These are phyloP conservation scores for Germaria angustata DNA, from an alignment of 2,888 invertebrate genomes.

Conservation along the genomic window DNA sequence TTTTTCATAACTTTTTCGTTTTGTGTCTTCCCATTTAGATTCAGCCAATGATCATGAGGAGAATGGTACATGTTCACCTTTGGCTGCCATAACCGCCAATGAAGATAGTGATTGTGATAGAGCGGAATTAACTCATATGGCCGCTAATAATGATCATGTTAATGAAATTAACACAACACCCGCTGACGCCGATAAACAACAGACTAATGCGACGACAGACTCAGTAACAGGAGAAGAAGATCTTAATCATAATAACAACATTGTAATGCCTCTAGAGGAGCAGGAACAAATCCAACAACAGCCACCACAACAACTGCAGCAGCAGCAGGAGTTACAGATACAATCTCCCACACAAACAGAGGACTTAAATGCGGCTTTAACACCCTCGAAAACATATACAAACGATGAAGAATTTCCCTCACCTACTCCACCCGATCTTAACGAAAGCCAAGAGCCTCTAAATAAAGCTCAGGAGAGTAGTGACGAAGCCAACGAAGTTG, in stretches of 20 bases:
- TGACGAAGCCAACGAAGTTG: slow-evolving; percentile 48
- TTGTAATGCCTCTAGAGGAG: slow-evolving; percentile 52
- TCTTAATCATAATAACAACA: slow-evolving; percentile 51
- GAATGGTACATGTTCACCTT: slow-evolving; percentile 79
- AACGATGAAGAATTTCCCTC: slow-evolving; percentile 70
- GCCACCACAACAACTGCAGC: slow-evolving; percentile 39
- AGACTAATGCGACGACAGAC: not conserved
- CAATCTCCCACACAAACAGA: slow-evolving; percentile 63
- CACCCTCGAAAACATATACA: slow-evolving; percentile 71
- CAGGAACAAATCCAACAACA: slow-evolving; percentile 37
- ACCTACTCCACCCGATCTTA: slow-evolving; percentile 71
- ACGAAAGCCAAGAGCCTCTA: slow-evolving; percentile 69
- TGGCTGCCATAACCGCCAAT: slow-evolving; percentile 71
- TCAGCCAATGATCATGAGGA: slow-evolving; percentile 79
- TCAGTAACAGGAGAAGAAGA: slow-evolving; percentile 26
- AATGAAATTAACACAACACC: slow-evolving; percentile 69
- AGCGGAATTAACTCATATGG: slow-evolving; percentile 60
- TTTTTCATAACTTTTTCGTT: slow-evolving; percentile 41
- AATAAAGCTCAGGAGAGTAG: slow-evolving; percentile 65
- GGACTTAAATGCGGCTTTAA: slow-evolving; percentile 46
- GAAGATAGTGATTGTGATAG: slow-evolving; percentile 67
- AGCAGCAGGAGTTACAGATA: slow-evolving; percentile 65
- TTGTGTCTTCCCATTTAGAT: slow-evolving; percentile 72
- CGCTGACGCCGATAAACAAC: slow-evolving; percentile 55
- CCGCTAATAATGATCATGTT: slow-evolving; percentile 68